These are phyloP conservation scores for Linnaemya vulpina DNA, from an alignment of 2,888 invertebrate species.

Conservation along the genomic window DNA sequence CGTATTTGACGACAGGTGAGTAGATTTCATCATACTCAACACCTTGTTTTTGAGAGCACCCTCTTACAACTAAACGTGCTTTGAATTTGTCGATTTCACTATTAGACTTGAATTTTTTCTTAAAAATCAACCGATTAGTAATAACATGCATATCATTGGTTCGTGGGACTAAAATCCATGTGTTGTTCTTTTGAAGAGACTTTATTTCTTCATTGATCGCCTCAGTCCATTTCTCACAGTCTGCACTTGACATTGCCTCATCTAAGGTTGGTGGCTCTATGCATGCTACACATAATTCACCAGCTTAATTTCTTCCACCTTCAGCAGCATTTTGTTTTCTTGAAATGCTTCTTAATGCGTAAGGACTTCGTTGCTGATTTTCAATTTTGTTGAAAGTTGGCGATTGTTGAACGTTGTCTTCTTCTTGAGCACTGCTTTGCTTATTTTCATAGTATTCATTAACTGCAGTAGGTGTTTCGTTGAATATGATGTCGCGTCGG, in stretches of 20 bases:
- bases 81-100: too few relatives aligned
- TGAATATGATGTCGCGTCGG: constrained; percentile 50
- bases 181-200: constrained; percentile 14
- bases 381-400: background rate
- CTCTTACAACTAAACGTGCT: too few relatives aligned
- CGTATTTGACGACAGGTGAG: constrained; percentile 70
- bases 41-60: constrained; percentile 69
- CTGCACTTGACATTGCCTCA: constrained; percentile 29
- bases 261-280: constrained; percentile 42
- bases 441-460: background rate
- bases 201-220: background rate
- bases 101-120: constrained; percentile 59
- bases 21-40: constrained; percentile 72
- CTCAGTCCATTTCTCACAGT: constrained; percentile 30
- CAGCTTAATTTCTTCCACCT: background rate
- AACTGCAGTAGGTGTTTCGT: background rate
- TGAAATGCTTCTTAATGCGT: constrained; percentile 23
- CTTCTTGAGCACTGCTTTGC: background rate
- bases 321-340: constrained; percentile 23
- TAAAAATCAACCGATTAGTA: constrained; percentile 65
- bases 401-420: background rate
- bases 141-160: constrained; percentile 34
- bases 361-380: constrained; percentile 35
- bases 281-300: constrained; percentile 8
- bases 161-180: constrained; percentile 38